Evolutionary conservation across 2,797 vertebrate genomes (phyloP).

Genomic region (Spea hammondii): DNA sequence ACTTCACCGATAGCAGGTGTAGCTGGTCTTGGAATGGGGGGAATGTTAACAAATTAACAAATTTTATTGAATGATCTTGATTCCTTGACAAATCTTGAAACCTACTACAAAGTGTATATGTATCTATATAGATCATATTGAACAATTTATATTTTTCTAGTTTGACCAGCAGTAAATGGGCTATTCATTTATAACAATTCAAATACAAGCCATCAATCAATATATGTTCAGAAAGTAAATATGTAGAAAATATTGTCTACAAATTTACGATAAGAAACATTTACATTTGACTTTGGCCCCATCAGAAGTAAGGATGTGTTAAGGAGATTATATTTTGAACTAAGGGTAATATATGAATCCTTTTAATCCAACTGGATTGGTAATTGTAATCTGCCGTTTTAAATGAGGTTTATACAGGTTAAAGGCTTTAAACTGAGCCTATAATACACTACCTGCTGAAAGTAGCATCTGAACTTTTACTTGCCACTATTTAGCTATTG

Average conservation of each 20-base stretch:
- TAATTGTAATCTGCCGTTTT: slow-evolving; percentile 47
- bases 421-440: slow-evolving; percentile 24
- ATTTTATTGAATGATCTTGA: slow-evolving; percentile 29
- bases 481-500: neutral
- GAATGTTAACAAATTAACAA: slow-evolving; percentile 32
- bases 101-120: slow-evolving; percentile 3
- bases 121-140: slow-evolving; percentile 16
- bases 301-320: slow-evolving; percentile 24
- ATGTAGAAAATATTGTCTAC: no score
- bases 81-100: slow-evolving; percentile 18
- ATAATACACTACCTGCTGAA: slow-evolving; percentile 22
- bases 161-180: slow-evolving; percentile 1
- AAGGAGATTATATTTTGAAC: slow-evolving; percentile 29
- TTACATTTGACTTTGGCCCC: neutral
- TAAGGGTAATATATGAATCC: slow-evolving; percentile 40
- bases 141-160: neutral
- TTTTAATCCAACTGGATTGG: slow-evolving; percentile 44
- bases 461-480: slow-evolving; percentile 8
- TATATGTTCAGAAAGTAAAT: no score
- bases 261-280: neutral
- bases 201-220: no score
- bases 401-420: slow-evolving; percentile 37
- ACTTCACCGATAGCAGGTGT: slow-evolving; percentile 59
- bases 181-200: no score
- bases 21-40: slow-evolving; percentile 30